Evolutionary conservation across 1,140 invertebrate species (phyloP), one percentile per base, ranked within the genome.

Genomic region (Heliothis virescens): DNA sequence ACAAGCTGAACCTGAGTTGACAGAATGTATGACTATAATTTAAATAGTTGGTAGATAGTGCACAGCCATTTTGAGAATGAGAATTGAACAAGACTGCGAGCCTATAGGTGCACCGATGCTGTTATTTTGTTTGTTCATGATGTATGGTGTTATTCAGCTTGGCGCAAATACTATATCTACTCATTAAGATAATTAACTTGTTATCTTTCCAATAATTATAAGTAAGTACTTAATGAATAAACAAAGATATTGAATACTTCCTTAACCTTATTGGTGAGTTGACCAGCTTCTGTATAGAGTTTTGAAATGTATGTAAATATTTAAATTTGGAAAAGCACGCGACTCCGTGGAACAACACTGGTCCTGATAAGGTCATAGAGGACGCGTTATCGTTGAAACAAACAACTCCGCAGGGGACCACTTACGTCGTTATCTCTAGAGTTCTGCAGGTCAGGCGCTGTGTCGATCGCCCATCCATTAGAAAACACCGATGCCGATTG

Each of bases 391-490:
- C 88, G 79, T 52, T 62, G 72, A 83, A 82, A 91, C 87, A 94
- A 94, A 94, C 89, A 91, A 93, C 83, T 88, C 82, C 85, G 89
- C 93, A 90, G 93, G 92, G 92, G 93, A 87, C 85, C 85, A 93
- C 92, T 93, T 93, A 94, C 93, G 82, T 92, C 91, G 80, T 92
- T 94, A 93, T 94, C 92, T 55, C 67, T 87, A 21, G 87, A 79
- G 73, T 78, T 86, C 80, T 88, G 86, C 81, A 88, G 92, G 89
- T 94, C 93, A 93, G 18, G 93, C 63, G 75, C 15, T 41, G 75
- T 94, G 83, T 94, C 93, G 80, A 92, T 93, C 79, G 93, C 91
- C 93, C 93, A 94, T 79, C 93, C 93, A 85, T 94, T 92, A 60
- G 89, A 85, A 85, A 87, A 91, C 73, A 83, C 85, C 80, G 79